Base-by-base conservation (phyloP, 2,888 invertebrate genomes). In the Buathra laborator region DNA sequence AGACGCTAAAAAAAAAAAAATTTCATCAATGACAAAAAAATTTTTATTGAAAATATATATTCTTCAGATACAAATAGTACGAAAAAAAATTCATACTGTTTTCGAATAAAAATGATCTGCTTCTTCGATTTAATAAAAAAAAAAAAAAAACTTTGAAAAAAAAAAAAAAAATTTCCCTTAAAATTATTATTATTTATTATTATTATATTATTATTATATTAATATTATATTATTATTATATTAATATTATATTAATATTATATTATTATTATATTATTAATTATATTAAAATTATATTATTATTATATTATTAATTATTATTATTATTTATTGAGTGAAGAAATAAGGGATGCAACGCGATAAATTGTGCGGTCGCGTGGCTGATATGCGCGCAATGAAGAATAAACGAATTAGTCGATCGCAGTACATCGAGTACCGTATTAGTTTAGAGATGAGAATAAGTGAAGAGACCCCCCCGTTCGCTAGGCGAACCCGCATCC, bases 401-500 rank as follows among this genome's bases (percentile, higher is more conserved):
- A 32, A 46, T 53, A 66, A 76, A 53, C 66, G 76, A 76, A 66
- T 76, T 51, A 76, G 66, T 66, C 53, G 53, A 43, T 16, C 12
- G 14, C 14, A 19, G 51, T 16, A 51, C 59, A 37, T 24, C 24
- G 24, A 53, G 46, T 24, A 6, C 19, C 10, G 37, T 19, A 37
- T n/a, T 62, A 10, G 32, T 14, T 62, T 32, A 4, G n/a, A 44
- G 19, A n/a, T 14, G 9, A 37, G 16, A 51, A 44, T 71, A 77
- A 71, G 53, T 44, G 75, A 62, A 80, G 84, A 44, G 82, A 46
- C 43, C 68, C 64, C 67, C 51, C 62, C 48, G 51, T 44, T 76
- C 37, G 9, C 7, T 9, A 24, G 51, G 77, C 51, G 44, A 68
- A 53, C 84, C 84, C 84, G 81, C 84, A 84, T 84, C 81, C 82